Percentiles rank a stretch among this genome's conserved stretches.
phyloP scores from a whole-genome alignment of 2,888 invertebrate species.

The Aleiodes leptofemur region DNA sequence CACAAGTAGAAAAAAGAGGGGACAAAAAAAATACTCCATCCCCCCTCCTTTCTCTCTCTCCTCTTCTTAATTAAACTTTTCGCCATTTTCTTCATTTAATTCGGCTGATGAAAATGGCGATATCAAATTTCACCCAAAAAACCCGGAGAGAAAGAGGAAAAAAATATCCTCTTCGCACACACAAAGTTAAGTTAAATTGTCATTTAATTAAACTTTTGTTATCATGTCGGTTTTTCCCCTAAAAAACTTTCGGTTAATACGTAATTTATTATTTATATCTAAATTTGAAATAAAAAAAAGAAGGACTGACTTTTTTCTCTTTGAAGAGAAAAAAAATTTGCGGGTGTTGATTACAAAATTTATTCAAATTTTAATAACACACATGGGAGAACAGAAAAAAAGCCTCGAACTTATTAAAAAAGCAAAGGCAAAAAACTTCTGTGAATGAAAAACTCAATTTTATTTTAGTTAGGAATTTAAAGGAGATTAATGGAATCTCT shows the following conservation, averaged over 20 bases:
- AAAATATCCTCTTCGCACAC: background rate
- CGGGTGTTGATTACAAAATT: constrained; percentile 68
- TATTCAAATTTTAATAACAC: constrained; percentile 60
- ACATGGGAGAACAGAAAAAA: background rate
- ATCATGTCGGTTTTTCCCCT: background rate
- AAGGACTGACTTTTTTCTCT: background rate
- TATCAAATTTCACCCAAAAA: constrained; percentile 7
- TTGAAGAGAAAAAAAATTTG: constrained; percentile 6
- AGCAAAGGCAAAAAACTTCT: background rate
- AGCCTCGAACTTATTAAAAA: background rate
- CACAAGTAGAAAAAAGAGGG: background rate
- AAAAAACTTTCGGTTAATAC: background rate
- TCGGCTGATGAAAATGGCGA: background rate
- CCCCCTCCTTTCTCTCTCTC: background rate
- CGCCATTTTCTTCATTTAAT: constrained; percentile 27
- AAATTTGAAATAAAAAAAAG: background rate
- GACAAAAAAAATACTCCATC: background rate
- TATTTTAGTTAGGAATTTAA: background rate
- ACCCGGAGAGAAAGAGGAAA: background rate
- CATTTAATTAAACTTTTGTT: constrained; percentile 39
- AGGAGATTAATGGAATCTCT: background rate
- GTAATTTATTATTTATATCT: constrained; percentile 8
- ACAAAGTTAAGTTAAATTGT: constrained; percentile 1
- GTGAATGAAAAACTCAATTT: too few species aligned
- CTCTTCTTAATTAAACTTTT: constrained; percentile 36